These are phyloP conservation scores for Sciurus carolinensis DNA, from an alignment of 2,797 vertebrate species.

Conservation along the genomic window DNA sequence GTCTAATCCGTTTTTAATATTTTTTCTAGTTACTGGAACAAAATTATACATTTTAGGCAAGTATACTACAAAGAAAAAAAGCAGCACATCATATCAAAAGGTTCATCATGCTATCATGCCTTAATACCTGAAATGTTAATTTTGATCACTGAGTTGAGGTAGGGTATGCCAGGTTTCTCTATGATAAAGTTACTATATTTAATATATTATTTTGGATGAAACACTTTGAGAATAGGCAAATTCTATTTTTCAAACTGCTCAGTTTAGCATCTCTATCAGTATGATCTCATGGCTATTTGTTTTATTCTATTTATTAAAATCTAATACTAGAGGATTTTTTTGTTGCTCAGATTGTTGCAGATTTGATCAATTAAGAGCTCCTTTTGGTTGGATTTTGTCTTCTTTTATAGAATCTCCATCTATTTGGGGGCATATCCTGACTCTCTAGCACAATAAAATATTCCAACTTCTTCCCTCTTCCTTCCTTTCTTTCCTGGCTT, in stretches of 20 bases:
- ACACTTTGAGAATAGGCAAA: neutral
- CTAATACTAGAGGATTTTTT: neutral
- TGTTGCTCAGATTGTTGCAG: neutral
- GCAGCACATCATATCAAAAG: neutral
- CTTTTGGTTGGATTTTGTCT: neutral
- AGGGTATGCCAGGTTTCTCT: neutral
- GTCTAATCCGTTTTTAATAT: neutral
- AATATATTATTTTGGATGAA: neutral
- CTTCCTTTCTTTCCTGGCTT: neutral
- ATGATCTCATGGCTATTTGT: neutral
- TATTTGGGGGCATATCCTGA: neutral
- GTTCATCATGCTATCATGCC: neutral
- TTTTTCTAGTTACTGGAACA: neutral
- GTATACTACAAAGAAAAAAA: neutral
- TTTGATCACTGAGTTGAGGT: neutral
- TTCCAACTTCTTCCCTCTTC: neutral
- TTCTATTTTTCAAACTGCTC: conserved; percentile 32
- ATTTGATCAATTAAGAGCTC: neutral
- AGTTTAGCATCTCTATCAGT: neutral
- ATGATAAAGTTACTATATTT: neutral
- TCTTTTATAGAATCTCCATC: neutral
- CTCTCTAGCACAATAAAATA: neutral
- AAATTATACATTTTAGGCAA: neutral
- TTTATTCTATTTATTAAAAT: conserved; percentile 30
- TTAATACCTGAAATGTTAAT: neutral